phyloP scores from a whole-genome alignment of 2,888 invertebrate species.

The Synanthedon formicaeformis region DNA sequence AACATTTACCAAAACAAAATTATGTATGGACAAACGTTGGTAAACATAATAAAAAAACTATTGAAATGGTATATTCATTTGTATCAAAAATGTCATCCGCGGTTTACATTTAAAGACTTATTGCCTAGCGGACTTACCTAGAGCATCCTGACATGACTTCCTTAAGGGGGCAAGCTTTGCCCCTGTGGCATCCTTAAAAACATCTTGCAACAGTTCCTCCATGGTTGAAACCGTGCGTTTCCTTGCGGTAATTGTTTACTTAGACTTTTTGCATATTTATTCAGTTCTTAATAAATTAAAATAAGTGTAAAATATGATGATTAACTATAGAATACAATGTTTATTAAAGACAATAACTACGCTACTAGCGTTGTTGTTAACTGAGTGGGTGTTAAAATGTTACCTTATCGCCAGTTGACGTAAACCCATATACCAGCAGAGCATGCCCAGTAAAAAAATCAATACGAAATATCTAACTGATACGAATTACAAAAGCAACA shows the following conservation, averaged over 20 bases:
- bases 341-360: not conserved
- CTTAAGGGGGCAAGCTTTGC: conserved; percentile 81
- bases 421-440: conserved; percentile 25
- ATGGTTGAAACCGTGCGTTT: conserved; percentile 48
- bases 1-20: no score
- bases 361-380: not conserved
- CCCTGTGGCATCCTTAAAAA: conserved; percentile 86
- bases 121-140: conserved; percentile 71
- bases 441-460: conserved; percentile 63
- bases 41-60: no score
- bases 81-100: not conserved
- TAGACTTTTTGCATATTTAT: no score
- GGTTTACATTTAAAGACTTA: no score
- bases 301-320: no score
- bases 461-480: conserved; percentile 26
- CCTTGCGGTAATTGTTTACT: no score
- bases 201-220: conserved; percentile 89
- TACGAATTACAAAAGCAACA: conserved; percentile 29
- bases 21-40: no score
- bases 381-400: conserved; percentile 35
- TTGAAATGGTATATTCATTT: not conserved
- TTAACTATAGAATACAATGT: not conserved
- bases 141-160: conserved; percentile 87
- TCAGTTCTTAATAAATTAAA: no score
- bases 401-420: conserved; percentile 40